Base-by-base conservation (phyloP, 2,888 invertebrate species). In the Chrysomela aeneicollis region DNA sequence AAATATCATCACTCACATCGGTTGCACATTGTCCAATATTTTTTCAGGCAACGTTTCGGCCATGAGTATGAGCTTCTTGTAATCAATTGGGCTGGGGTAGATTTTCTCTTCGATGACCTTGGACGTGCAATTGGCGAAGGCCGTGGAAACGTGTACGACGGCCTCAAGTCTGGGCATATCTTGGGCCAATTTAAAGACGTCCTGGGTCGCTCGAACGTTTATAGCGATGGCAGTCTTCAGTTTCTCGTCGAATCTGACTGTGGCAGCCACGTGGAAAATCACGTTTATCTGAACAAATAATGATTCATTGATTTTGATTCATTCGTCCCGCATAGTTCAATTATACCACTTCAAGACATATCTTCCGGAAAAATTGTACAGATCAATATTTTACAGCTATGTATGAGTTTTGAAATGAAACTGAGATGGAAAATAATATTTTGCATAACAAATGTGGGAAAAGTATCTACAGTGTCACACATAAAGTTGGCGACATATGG, bases 211-310 rank as follows among this genome's bases (percentile, higher is more conserved):
- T 50, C 87, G 83, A 0, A 93, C 88, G 81, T 93, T 93, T 79
- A 92, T 90, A 66, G 89, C 87, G 50, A 90, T 86, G 0, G 93
- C 91, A 3, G 87, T 81, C 82, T 89, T 89, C 12, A 93, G 83
- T 68, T 89, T 89, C 78, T 93, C 93, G 79, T 92, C 91, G 78
- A 93, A 93, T 59, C 85, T 79, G 0, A 87, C 86, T 0, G 87
- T 87, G 0, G 87, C 87, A 0, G 87, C 87, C 61, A 86, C 84
- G 71, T 88, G 87, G 71, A 87, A 87, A 2, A 88, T 85, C 53
- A 87, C 81, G 60, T 82, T 78, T 2, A 80, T 76, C 82, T 82
- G 61, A 22, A 26, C 26, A 26, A 26, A 26, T 26, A n/a, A n/a
- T n/a, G n/a, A n/a, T n/a, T n/a, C n/a, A n/a, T n/a, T n/a, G n/a